A percentile compares a stretch with the other conserved stretches of the same genome.
These are phyloP conservation scores for Hesperophylax magnus DNA, from an alignment of 1,140 invertebrate genomes.

Conservation along the genomic window DNA sequence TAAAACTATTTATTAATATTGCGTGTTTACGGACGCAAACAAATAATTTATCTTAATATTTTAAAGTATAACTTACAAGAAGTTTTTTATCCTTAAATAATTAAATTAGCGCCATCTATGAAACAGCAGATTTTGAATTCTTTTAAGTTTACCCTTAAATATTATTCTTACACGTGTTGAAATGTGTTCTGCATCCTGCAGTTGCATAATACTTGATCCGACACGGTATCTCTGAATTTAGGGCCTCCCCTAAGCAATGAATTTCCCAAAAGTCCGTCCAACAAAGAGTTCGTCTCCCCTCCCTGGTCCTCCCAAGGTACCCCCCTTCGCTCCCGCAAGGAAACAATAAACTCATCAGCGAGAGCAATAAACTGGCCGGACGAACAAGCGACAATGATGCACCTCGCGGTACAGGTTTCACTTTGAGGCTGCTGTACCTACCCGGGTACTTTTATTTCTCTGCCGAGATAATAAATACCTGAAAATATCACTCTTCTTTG, in stretches of 20 bases:
- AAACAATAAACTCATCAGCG: constrained; percentile 51
- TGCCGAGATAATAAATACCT: background rate
- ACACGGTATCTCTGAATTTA: constrained; percentile 45
- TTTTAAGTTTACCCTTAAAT: no score
- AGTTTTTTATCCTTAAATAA: no score
- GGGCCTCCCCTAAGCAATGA: constrained; percentile 30
- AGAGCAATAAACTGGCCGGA: constrained; percentile 47
- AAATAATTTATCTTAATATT: no score
- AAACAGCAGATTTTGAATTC: no score
- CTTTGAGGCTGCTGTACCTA: no score
- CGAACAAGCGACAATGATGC: constrained; percentile 49
- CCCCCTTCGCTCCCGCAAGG: background rate
- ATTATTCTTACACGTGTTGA: no score
- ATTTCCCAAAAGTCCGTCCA: constrained; percentile 50
- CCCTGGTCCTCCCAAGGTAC: constrained; percentile 26
- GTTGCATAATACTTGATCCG: background rate
- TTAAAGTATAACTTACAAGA: no score
- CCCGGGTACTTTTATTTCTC: background rate
- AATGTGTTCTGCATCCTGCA: background rate
- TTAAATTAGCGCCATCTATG: no score
- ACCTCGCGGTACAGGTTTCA: background rate
- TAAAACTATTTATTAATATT: no score
- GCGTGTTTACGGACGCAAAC: no score
- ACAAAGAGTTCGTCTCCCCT: constrained; percentile 43
- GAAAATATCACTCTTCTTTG: no score